Evolutionary conservation across 2,888 invertebrate species (phyloP).

Genomic region (Sesamia inferens): DNA sequence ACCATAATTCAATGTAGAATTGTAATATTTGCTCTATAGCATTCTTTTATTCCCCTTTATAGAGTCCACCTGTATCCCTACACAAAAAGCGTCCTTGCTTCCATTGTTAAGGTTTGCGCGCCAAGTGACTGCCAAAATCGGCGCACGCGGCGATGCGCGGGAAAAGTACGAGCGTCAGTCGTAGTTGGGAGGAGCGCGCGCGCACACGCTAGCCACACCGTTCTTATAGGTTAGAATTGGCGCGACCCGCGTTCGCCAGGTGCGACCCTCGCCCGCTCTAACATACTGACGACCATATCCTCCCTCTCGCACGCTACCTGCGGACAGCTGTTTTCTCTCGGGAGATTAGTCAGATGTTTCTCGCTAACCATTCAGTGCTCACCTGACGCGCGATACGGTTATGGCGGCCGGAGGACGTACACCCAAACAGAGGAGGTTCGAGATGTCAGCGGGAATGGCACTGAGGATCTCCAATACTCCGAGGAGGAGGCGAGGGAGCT

Average conservation of each 20-base stretch:
- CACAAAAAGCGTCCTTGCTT: constrained; percentile 88
- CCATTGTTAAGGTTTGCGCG: constrained; percentile 87
- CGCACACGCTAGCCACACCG: constrained; percentile 78
- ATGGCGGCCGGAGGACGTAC: constrained; percentile 88
- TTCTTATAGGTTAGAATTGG: constrained; percentile 88
- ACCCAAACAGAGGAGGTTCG: constrained; percentile 85
- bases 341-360: constrained; percentile 90
- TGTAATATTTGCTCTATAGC: constrained; percentile 37
- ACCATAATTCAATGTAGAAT: constrained; percentile 29
- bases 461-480: constrained; percentile 81
- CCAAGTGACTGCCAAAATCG: constrained; percentile 88
- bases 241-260: constrained; percentile 85
- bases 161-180: constrained; percentile 82
- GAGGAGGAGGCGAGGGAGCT: constrained; percentile 84
- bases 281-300: constrained; percentile 69
- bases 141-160: constrained; percentile 84
- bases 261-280: constrained; percentile 82
- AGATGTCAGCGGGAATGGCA: constrained; percentile 81
- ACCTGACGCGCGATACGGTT: constrained; percentile 82
- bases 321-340: constrained; percentile 89
- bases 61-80: constrained; percentile 84
- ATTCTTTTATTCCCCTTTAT: constrained; percentile 77
- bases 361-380: constrained; percentile 85
- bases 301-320: constrained; percentile 82
- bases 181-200: constrained; percentile 76